These are phyloP conservation scores for Lemur catta DNA, from an alignment of 2,797 vertebrate species.

Conservation along the genomic window DNA sequence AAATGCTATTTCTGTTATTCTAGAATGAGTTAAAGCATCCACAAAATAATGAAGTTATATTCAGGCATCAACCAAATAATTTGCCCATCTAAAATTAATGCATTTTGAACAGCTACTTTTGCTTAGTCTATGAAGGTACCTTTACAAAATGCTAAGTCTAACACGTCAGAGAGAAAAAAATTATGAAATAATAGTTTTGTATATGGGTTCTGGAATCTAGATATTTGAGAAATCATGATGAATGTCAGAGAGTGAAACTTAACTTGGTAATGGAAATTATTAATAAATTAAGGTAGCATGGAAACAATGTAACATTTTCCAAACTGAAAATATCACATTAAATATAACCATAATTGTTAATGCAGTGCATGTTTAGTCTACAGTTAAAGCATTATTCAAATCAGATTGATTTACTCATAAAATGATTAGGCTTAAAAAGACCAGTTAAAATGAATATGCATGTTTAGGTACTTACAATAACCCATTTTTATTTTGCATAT, in stretches of 20 bases:
- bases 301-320: not conserved
- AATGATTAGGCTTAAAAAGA: not conserved
- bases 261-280: not conserved
- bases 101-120: not conserved
- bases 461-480: not conserved
- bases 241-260: not conserved
- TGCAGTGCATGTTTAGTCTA: not conserved
- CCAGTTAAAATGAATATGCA: not conserved
- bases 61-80: not conserved
- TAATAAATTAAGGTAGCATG: not conserved
- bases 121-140: not conserved
- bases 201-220: not conserved
- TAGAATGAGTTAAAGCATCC: not conserved
- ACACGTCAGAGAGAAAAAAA: not conserved
- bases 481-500: not conserved
- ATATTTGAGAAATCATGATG: not conserved
- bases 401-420: not conserved
- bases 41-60: not conserved
- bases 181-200: not conserved
- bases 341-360: not conserved
- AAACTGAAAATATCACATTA: not conserved
- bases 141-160: not conserved
- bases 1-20: not conserved
- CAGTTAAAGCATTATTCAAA: not conserved
- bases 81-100: not conserved